phyloP scores from a whole-genome alignment of 2,113 vertebrate species.

The Caretta caretta region DNA sequence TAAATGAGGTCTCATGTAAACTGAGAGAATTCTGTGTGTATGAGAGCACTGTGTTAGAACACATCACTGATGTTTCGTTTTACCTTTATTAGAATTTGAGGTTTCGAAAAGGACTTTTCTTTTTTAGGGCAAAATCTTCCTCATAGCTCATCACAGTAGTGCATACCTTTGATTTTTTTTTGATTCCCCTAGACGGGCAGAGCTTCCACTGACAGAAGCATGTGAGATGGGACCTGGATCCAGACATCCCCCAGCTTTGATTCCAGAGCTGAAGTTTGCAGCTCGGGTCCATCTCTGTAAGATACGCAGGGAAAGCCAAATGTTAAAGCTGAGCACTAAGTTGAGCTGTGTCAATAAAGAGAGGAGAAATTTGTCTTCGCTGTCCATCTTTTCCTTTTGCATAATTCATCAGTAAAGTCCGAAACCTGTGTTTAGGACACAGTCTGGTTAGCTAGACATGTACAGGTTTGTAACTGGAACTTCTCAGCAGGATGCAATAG shows the following conservation, averaged over 20 bases:
- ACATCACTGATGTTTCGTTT: constrained; percentile 29
- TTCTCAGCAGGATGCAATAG: not conserved
- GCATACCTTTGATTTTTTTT: not conserved
- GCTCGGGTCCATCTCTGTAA: not conserved
- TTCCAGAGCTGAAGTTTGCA: not conserved
- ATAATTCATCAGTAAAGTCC: not conserved
- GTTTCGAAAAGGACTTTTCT: constrained; percentile 42
- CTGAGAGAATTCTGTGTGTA: not conserved
- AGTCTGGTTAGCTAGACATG: not conserved
- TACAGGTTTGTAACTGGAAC: not conserved
- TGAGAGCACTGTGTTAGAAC: constrained; percentile 33
- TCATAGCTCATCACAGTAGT: constrained; percentile 9
- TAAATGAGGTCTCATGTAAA: constrained; percentile 2
- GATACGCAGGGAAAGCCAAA: rapidly evolving
- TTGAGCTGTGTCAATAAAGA: rapidly evolving
- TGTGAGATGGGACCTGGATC: rapidly evolving
- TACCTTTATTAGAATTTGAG: constrained; percentile 43
- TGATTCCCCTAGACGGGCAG: not conserved
- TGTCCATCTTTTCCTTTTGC: not conserved
- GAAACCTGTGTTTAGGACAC: not conserved
- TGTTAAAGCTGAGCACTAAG: rapidly evolving
- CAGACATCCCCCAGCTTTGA: not conserved
- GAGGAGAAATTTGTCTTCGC: not conserved
- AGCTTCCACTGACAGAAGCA: not conserved
- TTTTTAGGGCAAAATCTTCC: constrained; percentile 10